A percentile compares a stretch with the other conserved stretches of the same genome.
phyloP scores from a whole-genome alignment of 2,888 invertebrate genomes.

The Geophilus truncorum region DNA sequence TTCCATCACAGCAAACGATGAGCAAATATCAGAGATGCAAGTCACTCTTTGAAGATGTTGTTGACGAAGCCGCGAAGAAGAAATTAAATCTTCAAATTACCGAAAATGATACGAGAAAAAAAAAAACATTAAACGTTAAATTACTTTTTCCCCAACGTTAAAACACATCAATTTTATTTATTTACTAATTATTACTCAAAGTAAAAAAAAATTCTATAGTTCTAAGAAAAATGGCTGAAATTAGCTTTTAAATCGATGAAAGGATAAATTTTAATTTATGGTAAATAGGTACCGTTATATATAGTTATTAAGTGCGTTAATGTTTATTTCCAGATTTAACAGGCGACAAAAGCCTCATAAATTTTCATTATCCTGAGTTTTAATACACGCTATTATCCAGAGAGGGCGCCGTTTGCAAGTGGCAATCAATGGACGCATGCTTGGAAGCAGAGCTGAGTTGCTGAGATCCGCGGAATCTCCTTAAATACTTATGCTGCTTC shows the following conservation, averaged over 20 bases:
- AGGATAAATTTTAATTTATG: not conserved
- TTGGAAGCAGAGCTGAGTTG: not conserved
- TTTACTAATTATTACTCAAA: not conserved
- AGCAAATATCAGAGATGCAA: not conserved
- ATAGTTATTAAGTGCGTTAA: not conserved
- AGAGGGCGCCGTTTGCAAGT: not conserved
- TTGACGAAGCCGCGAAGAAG: not conserved
- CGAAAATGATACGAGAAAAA: not conserved
- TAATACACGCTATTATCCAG: not conserved
- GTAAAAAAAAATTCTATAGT: not conserved
- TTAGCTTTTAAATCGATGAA: not conserved
- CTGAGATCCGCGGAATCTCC: not conserved
- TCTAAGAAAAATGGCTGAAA: not conserved
- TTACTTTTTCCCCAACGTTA: not conserved
- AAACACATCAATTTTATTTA: not conserved
- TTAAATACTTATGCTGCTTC: not conserved
- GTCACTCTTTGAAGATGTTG: not conserved
- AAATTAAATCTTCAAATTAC: not conserved
- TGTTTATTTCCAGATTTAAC: constrained; percentile 3
- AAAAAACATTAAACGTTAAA: too few species aligned
- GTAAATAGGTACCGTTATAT: too few species aligned
- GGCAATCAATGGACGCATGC: not conserved
- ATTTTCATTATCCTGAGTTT: not conserved
- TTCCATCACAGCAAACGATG: constrained; percentile 3
- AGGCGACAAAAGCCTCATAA: not conserved